A percentile compares a stretch with the other conserved stretches of the same genome.
These are phyloP conservation scores for Drosophila serrata DNA, from an alignment of 1,140 invertebrate species.

Conservation along the genomic window DNA sequence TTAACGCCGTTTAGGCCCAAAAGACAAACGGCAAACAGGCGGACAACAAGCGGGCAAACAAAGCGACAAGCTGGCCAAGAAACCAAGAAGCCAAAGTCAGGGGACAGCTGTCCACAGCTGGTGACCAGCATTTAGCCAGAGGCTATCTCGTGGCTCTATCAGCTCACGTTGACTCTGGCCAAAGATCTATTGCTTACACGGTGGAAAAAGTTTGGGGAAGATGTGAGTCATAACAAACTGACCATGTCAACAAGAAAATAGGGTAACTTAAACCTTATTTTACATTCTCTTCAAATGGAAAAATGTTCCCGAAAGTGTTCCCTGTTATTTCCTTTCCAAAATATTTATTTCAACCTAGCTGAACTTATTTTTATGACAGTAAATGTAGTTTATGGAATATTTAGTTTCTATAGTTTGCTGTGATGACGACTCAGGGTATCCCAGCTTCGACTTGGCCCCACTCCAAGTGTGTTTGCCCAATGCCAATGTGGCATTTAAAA, in stretches of 20 bases:
- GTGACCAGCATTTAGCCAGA: slow-evolving; percentile 51
- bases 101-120: slow-evolving; percentile 54
- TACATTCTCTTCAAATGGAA: neutral
- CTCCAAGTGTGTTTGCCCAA: slow-evolving; percentile 71
- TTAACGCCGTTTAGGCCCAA: slow-evolving; percentile 62
- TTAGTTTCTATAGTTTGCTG: neutral
- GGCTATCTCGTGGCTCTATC: slow-evolving; percentile 43
- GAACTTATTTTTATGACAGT: too few relatives aligned
- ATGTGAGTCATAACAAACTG: neutral
- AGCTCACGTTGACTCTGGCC: slow-evolving; percentile 27
- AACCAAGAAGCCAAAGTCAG: slow-evolving; percentile 25
- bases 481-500: slow-evolving; percentile 81
- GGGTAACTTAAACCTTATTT: neutral
- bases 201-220: neutral
- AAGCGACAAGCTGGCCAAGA: slow-evolving; percentile 45
- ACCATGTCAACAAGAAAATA: neutral
- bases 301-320: too few relatives aligned
- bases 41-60: slow-evolving; percentile 39
- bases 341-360: neutral
- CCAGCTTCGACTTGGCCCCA: slow-evolving; percentile 24
- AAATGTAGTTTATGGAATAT: too few relatives aligned
- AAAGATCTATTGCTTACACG: slow-evolving; percentile 43
- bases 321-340: neutral
- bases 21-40: slow-evolving; percentile 57
- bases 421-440: slow-evolving; percentile 40